phyloP scores from a whole-genome alignment of 2,888 invertebrate genomes.

The Ormyrus rosae region DNA sequence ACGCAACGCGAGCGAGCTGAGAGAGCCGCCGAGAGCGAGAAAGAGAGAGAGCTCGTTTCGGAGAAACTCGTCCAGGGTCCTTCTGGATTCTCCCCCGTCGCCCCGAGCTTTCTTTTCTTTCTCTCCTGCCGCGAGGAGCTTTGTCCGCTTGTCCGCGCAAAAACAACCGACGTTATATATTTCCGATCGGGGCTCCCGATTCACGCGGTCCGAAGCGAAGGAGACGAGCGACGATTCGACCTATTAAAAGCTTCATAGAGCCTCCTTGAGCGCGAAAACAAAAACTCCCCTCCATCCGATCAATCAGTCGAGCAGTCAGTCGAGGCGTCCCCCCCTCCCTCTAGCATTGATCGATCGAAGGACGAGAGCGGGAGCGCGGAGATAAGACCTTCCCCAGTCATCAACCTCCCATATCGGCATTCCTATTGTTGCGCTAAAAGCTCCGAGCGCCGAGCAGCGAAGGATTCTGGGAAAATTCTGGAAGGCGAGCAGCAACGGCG shows the following conservation, averaged over 20 bases:
- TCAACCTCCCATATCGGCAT: neutral
- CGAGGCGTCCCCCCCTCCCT: neutral
- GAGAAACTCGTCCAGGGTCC: too few relatives aligned
- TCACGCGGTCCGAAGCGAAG: too few relatives aligned
- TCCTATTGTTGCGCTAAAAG: neutral
- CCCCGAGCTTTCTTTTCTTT: too few relatives aligned
- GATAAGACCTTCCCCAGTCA: slow-evolving; percentile 25
- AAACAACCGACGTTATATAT: too few relatives aligned
- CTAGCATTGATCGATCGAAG: neutral
- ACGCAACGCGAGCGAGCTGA: slow-evolving; percentile 61
- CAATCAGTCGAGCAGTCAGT: neutral
- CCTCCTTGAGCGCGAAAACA: slow-evolving; percentile 23
- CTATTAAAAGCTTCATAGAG: slow-evolving; percentile 43
- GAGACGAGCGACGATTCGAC: slow-evolving; percentile 30
- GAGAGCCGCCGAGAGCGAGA: too few relatives aligned
- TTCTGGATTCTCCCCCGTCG: too few relatives aligned
- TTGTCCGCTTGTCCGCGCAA: too few relatives aligned
- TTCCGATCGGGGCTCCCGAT: too few relatives aligned
- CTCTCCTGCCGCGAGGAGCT: too few relatives aligned
- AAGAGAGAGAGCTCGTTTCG: too few relatives aligned
- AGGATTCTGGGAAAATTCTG: slow-evolving; percentile 55
- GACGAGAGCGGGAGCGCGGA: neutral
- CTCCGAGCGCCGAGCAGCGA: slow-evolving; percentile 8
- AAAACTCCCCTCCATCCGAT: neutral
- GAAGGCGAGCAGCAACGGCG: slow-evolving; percentile 12